Percentiles rank a stretch among this genome's conserved stretches.
Conservation (phyloP, 2,888 invertebrate species). For the Dilophus febrilis region DNA sequence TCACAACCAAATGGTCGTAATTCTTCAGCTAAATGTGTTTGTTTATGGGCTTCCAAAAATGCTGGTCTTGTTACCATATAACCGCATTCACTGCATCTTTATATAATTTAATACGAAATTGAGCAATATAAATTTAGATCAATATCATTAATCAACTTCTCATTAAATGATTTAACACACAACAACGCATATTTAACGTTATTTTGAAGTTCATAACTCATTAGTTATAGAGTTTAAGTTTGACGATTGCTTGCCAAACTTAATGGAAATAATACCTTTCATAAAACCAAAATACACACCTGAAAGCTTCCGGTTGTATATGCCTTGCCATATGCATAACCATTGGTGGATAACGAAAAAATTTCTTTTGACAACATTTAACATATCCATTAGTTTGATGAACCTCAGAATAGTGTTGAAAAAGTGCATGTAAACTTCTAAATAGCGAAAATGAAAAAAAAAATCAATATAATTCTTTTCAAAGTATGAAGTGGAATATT, state of each 20-base stretch:
- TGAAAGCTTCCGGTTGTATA: constrained; percentile 9
- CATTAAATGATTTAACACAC: too few relatives aligned
- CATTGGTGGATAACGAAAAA: constrained; percentile 7
- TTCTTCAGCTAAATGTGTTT: constrained; percentile 9
- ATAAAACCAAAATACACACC: neutral
- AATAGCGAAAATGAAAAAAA: neutral
- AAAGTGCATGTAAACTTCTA: constrained; percentile 4
- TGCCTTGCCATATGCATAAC: constrained; percentile 10
- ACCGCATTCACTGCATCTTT: constrained; percentile 7
- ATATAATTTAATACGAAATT: neutral
- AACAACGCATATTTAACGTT: too few relatives aligned
- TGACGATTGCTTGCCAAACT: too few relatives aligned
- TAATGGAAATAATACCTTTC: too few relatives aligned
- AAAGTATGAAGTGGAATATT: too few relatives aligned
- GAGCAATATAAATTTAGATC: neutral
- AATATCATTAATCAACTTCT: neutral
- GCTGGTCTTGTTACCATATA: constrained; percentile 10
- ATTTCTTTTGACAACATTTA: constrained; percentile 7
- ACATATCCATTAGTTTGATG: constrained; percentile 7
- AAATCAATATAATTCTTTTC: too few relatives aligned
- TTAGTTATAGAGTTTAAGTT: too few relatives aligned
- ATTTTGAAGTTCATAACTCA: neutral
- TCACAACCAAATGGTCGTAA: constrained; percentile 9
- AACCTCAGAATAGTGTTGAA: constrained; percentile 3
- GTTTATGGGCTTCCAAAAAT: constrained; percentile 8